Evolutionary conservation across 1,140 invertebrate species (phyloP).

Genomic region (Cyphomyrmex costatus): DNA sequence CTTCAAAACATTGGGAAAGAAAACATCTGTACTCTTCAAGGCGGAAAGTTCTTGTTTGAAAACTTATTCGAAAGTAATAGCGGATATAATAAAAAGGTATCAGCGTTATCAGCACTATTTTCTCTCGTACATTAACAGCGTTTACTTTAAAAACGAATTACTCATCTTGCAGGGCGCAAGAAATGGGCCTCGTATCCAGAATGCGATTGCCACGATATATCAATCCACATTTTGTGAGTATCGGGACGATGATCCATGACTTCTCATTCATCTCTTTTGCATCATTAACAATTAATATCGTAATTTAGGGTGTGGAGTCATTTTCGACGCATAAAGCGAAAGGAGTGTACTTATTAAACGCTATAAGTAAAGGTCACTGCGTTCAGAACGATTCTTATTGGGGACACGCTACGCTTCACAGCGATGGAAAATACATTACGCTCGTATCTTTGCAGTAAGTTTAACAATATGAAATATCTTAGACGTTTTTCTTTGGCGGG

Average conservation of each 20-base stretch:
- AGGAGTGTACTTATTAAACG: constrained; percentile 88
- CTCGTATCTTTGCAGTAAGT: constrained; percentile 87
- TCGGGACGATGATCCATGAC: not conserved
- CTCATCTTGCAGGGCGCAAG: constrained; percentile 87
- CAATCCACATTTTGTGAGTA: constrained; percentile 89
- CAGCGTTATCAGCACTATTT: not conserved
- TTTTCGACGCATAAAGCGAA: constrained; percentile 90
- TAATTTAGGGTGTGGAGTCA: constrained; percentile 88
- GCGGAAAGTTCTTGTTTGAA: constrained; percentile 88
- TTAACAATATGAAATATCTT: not conserved
- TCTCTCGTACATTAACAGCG: constrained; percentile 7
- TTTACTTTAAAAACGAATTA: not conserved
- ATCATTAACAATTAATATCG: not conserved
- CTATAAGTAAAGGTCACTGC: constrained; percentile 89
- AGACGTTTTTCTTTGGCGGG: not conserved
- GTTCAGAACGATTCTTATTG: constrained; percentile 91
- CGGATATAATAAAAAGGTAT: constrained; percentile 90
- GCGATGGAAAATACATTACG: constrained; percentile 86
- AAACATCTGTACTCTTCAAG: constrained; percentile 88
- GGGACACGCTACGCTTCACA: constrained; percentile 90
- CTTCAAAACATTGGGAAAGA: constrained; percentile 90
- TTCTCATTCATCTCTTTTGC: not conserved
- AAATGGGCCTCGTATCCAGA: constrained; percentile 90
- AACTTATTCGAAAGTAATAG: constrained; percentile 89
- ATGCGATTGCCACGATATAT: constrained; percentile 91